Conservation (phyloP, 2,888 invertebrate species). For the Athalia cordata region DNA sequence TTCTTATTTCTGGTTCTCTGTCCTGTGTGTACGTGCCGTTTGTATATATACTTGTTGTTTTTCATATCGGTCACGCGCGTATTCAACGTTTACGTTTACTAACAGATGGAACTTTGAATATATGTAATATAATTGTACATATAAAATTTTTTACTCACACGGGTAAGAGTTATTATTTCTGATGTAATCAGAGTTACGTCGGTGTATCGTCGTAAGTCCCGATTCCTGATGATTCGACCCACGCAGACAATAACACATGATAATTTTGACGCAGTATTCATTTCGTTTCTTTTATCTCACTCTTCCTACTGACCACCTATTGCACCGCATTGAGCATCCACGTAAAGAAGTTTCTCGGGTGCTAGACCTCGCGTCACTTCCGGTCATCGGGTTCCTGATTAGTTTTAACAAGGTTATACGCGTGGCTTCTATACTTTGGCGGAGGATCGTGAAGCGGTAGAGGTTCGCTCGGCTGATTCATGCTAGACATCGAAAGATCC, state of each 20-base stretch:
- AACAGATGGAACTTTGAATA: neutral
- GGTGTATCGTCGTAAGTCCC: conserved; percentile 47
- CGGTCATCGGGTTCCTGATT: conserved; percentile 70
- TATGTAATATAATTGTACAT: neutral
- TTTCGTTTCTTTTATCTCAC: neutral
- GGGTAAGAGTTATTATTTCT: neutral
- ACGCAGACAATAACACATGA: conserved; percentile 6
- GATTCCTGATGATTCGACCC: conserved; percentile 37
- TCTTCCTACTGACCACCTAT: conserved; percentile 36
- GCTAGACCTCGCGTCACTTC: conserved; percentile 70
- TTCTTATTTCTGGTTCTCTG: neutral
- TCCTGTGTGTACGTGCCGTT: too few relatives aligned
- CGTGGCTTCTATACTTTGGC: conserved; percentile 71
- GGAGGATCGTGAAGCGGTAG: conserved; percentile 67
- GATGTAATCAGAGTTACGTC: conserved; percentile 14
- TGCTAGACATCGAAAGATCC: conserved; percentile 71
- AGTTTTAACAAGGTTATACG: conserved; percentile 70
- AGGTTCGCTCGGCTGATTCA: conserved; percentile 65
- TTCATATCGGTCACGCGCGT: too few relatives aligned
- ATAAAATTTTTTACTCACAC: neutral
- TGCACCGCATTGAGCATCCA: conserved; percentile 50
- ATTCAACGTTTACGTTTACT: too few relatives aligned
- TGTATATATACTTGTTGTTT: too few relatives aligned
- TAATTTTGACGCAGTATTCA: conserved; percentile 15
- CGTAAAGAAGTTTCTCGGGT: conserved; percentile 38